phyloP scores from a whole-genome alignment of 2,113 vertebrate species.

The Ginglymostoma cirratum region DNA sequence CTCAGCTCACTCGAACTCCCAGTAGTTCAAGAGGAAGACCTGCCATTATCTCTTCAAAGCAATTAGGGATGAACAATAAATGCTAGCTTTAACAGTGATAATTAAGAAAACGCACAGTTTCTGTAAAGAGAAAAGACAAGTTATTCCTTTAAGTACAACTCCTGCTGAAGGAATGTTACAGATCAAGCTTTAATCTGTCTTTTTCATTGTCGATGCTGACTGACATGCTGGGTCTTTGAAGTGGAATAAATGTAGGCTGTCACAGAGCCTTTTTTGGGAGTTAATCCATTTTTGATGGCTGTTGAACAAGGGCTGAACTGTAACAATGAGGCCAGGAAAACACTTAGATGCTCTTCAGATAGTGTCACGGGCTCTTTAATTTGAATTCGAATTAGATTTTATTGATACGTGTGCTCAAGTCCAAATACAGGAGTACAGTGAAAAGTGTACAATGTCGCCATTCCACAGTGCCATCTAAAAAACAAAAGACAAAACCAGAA shows the following conservation, averaged over 20 bases:
- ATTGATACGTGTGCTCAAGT: too few species aligned
- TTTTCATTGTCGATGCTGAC: not conserved
- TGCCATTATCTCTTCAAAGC: not conserved
- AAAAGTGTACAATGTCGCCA: too few species aligned
- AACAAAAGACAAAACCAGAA: too few species aligned
- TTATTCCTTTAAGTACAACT: not conserved
- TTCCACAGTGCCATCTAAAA: too few species aligned
- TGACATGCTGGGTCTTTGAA: not conserved
- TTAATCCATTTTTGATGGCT: not conserved
- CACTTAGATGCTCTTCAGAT: not conserved
- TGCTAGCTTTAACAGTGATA: not conserved
- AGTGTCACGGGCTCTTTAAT: not conserved
- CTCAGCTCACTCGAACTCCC: not conserved
- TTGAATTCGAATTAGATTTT: too few species aligned
- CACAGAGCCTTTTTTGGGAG: not conserved
- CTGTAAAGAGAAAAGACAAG: not conserved
- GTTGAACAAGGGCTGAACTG: not conserved
- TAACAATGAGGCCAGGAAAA: not conserved
- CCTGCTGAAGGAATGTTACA: not conserved
- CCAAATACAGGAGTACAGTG: too few species aligned
- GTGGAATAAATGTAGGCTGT: not conserved
- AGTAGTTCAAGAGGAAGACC: not conserved
- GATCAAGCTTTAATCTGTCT: not conserved
- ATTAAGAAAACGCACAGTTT: not conserved
- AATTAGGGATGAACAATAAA: not conserved